Base-by-base conservation (phyloP, 2,888 invertebrate genomes). In the Lepidochrysops patricia region DNA sequence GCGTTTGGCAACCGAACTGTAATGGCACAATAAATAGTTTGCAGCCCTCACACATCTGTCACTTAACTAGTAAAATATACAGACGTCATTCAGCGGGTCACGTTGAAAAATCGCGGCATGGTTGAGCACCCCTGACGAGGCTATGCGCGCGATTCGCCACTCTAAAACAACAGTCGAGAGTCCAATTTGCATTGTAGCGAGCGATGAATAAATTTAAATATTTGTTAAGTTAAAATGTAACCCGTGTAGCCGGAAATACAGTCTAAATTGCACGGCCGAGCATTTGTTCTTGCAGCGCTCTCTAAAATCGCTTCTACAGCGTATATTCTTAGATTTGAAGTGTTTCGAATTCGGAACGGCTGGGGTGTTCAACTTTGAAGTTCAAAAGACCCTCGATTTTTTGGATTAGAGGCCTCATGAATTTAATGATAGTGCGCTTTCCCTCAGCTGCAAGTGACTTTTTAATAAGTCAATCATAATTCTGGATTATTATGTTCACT, bases 221-320 rank as follows among this genome's bases (percentile, higher is more conserved):
- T 88, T 87, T 87, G 89, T 87, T 83, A 87, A 88, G 79, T 88
- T 87, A 86, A 89, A 89, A 89, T 89, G 89, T 88, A 83, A 88
- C 89, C 80, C 88, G 85, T 89, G 89, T 87, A 76, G 76, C 81
- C 85, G 88, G 88, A 89, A 81, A 88, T 88, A 88, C 86, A 87
- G 88, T 86, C 84, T 79, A 87, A 88, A 88, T 88, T 89, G 89
- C 85, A 80, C 79, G 79, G 75, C 72, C 80, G 80, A 75, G 76
- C 85, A 79, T 86, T 86, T 85, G 84, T 85, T 84, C 82, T 82
- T 80, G 72, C 79, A 74, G 71, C 64, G 66, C 57, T 43, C 60
- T 68, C 64, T 43, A 76, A 77, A 79, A 68, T 71, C 63, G 59
- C 64, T 79, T 75, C 70, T 86, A 76, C 71, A 59, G 37, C 59